Base-by-base conservation (phyloP, 2,113 vertebrate species). In the Odobenus rosmarus region DNA sequence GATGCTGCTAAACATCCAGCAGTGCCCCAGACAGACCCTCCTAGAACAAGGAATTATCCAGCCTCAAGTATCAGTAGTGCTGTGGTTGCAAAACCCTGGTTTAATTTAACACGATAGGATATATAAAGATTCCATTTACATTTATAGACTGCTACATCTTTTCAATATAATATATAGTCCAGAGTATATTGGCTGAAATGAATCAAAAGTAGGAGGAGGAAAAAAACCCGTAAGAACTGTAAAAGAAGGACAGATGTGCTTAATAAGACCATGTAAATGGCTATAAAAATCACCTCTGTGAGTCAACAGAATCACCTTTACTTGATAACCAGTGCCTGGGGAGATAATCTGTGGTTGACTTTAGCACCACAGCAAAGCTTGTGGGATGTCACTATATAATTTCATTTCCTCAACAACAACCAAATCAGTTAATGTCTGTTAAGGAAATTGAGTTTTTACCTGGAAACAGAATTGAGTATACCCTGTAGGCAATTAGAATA, bases 391-490 rank as follows among this genome's bases (percentile, higher is more conserved):
- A 92, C 62, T 71, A 2, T 57, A 26, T 97, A 92, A 97, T 93
- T 90, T 83, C 39, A 86, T 97, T 95, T 96, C 57, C 46, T 95
- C 71, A 76, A 62, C 93, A 92, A 46, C 31, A 96, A 71, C 85
- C 82, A 90, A 76, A 91, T 96, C 88, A 94, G 49, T 93, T 88
- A 67, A 90, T 62, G 74, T 97, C 85, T 97, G 74, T 94, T 94
- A 96, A 76, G 51, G 84, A 94, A 90, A 94, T 94, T 94, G 93
- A 94, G 67, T 97, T 97, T 97, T 93, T 95, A 74, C 95, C 71
- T 71, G 62, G 84, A 97, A 97, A 94, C 76, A 90, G 72, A 92
- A 97, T 91, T 81, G 59, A 74, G 28, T 88, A 88, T 86, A 93
- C 77, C 86, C 77, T 95, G 72, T 26, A 88, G 93, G 84, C 84